A percentile compares a stretch with the other conserved stretches of the same genome.
Conservation (phyloP, 2,113 vertebrate species). For the Connochaetes taurinus region DNA sequence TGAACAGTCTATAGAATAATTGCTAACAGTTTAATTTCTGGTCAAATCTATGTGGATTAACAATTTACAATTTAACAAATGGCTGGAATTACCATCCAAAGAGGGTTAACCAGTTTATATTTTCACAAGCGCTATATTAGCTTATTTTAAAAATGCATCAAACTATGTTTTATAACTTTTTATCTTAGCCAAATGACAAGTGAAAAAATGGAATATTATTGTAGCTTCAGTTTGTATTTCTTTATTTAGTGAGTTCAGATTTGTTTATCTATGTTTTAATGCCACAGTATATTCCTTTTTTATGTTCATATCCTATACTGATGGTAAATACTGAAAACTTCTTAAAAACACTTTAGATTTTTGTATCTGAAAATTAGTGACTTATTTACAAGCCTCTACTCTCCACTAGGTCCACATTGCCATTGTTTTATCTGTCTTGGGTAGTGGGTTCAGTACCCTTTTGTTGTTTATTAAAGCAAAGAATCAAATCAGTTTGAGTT, state of each 20-base stretch:
- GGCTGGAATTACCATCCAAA: not conserved
- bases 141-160: not conserved
- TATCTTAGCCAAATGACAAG: not conserved
- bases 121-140: not conserved
- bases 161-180: not conserved
- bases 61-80: not conserved
- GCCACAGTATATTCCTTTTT: not conserved
- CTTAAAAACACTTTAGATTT: constrained; percentile 1
- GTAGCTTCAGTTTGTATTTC: not conserved
- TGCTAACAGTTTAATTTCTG: not conserved
- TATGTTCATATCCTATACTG: not conserved
- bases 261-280: not conserved
- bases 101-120: not conserved
- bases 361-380: not conserved
- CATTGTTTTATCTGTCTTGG: not conserved
- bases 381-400: not conserved
- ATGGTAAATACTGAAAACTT: not conserved
- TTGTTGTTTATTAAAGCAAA: constrained; percentile 42
- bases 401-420: not conserved
- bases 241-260: not conserved
- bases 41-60: not conserved
- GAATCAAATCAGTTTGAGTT: constrained; percentile 36
- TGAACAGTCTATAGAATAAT: not conserved
- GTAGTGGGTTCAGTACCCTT: not conserved
- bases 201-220: not conserved